Conservation (phyloP, 2,797 vertebrate species). For the Rhabdomys pumilio region DNA sequence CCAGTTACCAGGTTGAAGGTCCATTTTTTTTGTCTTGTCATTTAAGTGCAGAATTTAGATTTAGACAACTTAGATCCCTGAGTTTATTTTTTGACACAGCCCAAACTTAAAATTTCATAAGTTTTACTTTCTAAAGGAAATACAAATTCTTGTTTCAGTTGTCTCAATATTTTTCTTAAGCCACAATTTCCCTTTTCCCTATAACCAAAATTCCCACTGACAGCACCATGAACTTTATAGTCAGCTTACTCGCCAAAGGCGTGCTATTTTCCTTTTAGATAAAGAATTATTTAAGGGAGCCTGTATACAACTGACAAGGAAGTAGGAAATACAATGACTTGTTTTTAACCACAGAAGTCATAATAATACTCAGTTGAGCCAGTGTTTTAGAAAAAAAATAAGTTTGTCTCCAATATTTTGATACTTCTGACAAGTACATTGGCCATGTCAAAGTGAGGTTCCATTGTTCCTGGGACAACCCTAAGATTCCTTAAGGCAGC, state of each 20-base stretch:
- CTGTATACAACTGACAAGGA: conserved; percentile 59
- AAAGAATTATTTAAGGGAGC: conserved; percentile 59
- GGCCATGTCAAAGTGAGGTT: conserved; percentile 67
- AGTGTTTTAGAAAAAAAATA: conserved; percentile 69
- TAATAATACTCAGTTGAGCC: conserved; percentile 58
- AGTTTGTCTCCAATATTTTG: conserved; percentile 74
- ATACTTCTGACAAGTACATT: conserved; percentile 68
- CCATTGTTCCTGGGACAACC: conserved; percentile 49
- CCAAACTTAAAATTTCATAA: not conserved
- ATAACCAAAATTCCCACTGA: conserved; percentile 67
- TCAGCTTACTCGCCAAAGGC: conserved; percentile 58
- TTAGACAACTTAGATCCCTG: too few relatives aligned
- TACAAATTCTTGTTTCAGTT: conserved; percentile 62
- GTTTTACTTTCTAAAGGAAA: conserved; percentile 41
- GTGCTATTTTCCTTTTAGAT: conserved; percentile 1
- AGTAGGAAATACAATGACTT: conserved; percentile 71
- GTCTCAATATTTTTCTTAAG: conserved; percentile 62
- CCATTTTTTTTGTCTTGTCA: conserved; percentile 37
- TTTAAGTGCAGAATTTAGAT: not conserved
- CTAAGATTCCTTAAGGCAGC: not conserved
- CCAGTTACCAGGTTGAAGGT: conserved; percentile 43
- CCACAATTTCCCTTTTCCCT: conserved; percentile 50
- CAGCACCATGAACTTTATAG: conserved; percentile 51
- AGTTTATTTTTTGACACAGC: not conserved
- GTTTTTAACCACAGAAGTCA: conserved; percentile 72